A percentile compares a stretch with the other conserved stretches of the same genome.
phyloP scores from a whole-genome alignment of 2,797 vertebrate species.

The Rhinella marina region DNA sequence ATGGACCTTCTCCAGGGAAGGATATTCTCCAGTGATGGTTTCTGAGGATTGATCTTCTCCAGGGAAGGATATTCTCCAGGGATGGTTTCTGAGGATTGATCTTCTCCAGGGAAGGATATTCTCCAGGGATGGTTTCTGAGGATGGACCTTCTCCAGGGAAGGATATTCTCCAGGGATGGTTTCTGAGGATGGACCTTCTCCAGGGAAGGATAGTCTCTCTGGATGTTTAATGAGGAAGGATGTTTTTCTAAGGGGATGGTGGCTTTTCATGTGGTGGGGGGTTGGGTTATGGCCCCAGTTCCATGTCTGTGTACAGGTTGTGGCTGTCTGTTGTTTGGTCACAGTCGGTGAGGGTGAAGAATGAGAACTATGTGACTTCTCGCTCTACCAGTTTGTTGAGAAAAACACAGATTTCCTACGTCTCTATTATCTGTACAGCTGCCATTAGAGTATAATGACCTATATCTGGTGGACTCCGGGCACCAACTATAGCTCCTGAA shows the following conservation, averaged over 20 bases:
- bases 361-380: constrained; percentile 9
- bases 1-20: neutral
- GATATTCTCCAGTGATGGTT: neutral
- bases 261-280: too few relatives aligned
- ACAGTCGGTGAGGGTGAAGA: neutral
- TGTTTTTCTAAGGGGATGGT: too few relatives aligned
- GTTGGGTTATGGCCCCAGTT: too few relatives aligned
- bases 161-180: neutral
- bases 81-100: too few relatives aligned
- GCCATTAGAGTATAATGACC: neutral
- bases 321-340: neutral
- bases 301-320: neutral
- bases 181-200: neutral
- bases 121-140: neutral
- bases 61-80: neutral
- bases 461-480: too few relatives aligned
- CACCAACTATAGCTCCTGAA: too few relatives aligned
- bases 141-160: neutral
- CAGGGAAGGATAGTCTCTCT: neutral
- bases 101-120: neutral
- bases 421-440: neutral
- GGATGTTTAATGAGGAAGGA: too few relatives aligned
- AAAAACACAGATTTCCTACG: neutral
- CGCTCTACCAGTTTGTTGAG: neutral
- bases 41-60: too few relatives aligned